Conservation (phyloP, 2,113 vertebrate species). For the Strix aluco region DNA sequence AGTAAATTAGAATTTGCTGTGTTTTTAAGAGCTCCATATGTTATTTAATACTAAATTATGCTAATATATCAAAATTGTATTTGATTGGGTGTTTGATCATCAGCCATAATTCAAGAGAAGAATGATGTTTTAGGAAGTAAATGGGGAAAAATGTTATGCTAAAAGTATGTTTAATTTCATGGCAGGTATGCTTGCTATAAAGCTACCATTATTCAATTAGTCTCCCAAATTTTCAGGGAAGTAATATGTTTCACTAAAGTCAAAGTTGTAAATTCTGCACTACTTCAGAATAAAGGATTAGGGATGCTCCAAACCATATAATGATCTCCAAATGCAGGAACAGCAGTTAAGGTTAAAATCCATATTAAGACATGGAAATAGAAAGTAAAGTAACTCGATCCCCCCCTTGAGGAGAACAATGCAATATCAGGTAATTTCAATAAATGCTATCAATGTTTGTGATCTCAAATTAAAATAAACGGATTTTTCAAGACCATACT, state of each 20-base stretch:
- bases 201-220: background rate
- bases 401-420: background rate
- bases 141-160: background rate
- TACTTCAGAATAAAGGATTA: background rate
- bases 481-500: background rate
- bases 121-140: background rate
- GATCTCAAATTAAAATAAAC: background rate
- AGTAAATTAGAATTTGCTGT: background rate
- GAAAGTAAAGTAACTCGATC: background rate
- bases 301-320: background rate
- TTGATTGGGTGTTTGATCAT: background rate
- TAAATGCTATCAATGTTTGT: background rate
- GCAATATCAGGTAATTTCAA: background rate
- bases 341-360: background rate
- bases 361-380: background rate
- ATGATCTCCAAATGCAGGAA: background rate
- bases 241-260: background rate
- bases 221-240: background rate
- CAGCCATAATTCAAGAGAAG: background rate
- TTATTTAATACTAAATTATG: background rate
- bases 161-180: background rate
- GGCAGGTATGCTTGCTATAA: background rate
- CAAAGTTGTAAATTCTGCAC: background rate
- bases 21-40: background rate
- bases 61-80: background rate